Evolutionary conservation across 2,797 vertebrate species (phyloP), one percentile per base, ranked within the genome.

Genomic region (Silurus lanzhouensis): DNA sequence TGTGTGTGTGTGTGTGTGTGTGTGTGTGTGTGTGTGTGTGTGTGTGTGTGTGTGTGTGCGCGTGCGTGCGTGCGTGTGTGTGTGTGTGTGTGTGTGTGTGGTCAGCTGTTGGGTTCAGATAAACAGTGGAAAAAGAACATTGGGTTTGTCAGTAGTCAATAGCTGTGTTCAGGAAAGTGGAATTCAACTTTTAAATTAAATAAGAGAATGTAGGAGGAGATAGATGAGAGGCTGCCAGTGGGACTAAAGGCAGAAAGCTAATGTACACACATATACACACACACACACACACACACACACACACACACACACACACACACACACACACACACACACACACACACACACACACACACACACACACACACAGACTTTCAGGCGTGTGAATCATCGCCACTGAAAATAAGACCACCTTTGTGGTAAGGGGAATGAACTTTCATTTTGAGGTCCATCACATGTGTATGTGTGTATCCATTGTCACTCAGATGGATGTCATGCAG

Each of bases 401-500:
- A 72, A 48, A 72, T 72, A 13, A 72, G 70, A 72, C 14, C 44
- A 48, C 70, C 20, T 46, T 19, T 46, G 38, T 46, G 38, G 14
- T 1, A 44, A 46, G 68, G 38, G 38, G 20, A 22, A 72, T 74
- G 71, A 13, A 20, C 19, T 31, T 77, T 76, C 14, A 19, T 31
- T 76, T 58, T 31, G 48, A 55, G 15, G 64, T 55, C 25, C 52
- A 44, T 84, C 55, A 84, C 58, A 81, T 78, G 83, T 58, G 38
- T 84, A 55, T 48, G 63, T 72, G 63, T 77, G 57, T 81, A 48
- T 81, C 66, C 81, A 44, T 55, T 82, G 57, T 84, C 74, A 84
- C 84, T 66, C 81, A 66, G 81, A 76, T 84, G 83, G 83, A 87
- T 77, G 60, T 3, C 74, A 80, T 61, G 77, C 58, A 72, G 68